Percentiles rank a stretch among this genome's conserved stretches.
phyloP scores from a whole-genome alignment of 2,888 invertebrate species.

The Saturnia pavonia region DNA sequence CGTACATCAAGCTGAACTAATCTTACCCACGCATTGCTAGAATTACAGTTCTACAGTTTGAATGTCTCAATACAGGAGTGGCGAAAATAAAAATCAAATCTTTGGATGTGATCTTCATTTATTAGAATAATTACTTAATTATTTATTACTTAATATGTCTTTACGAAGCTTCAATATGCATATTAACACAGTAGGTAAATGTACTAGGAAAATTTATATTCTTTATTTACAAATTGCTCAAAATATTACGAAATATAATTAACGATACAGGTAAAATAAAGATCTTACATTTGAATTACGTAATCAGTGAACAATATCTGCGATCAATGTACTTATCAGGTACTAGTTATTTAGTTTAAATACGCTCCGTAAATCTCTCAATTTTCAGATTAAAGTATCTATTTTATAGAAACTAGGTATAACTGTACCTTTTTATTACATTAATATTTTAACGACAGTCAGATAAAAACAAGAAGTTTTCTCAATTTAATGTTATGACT shows the following conservation, averaged over 20 bases:
- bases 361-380: too few species aligned
- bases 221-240: not conserved
- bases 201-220: not conserved
- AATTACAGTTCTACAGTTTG: not conserved
- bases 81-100: not conserved
- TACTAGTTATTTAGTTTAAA: not conserved
- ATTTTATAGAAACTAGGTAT: not conserved
- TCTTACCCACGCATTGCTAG: not conserved
- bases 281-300: not conserved
- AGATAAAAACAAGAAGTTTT: too few species aligned
- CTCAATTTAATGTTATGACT: too few species aligned
- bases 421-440: not conserved
- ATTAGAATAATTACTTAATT: constrained; percentile 4
- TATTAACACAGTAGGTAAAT: not conserved
- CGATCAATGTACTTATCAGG: not conserved
- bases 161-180: constrained; percentile 2
- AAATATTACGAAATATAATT: not conserved
- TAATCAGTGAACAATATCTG: not conserved
- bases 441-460: too few species aligned
- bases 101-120: not conserved
- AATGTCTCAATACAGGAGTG: not conserved
- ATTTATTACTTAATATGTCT: constrained; percentile 6
- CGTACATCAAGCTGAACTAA: too few species aligned
- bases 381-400: not conserved
- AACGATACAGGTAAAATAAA: not conserved